These are phyloP conservation scores for Gallirallus australis DNA, from an alignment of 2,797 vertebrate genomes.

Conservation along the genomic window DNA sequence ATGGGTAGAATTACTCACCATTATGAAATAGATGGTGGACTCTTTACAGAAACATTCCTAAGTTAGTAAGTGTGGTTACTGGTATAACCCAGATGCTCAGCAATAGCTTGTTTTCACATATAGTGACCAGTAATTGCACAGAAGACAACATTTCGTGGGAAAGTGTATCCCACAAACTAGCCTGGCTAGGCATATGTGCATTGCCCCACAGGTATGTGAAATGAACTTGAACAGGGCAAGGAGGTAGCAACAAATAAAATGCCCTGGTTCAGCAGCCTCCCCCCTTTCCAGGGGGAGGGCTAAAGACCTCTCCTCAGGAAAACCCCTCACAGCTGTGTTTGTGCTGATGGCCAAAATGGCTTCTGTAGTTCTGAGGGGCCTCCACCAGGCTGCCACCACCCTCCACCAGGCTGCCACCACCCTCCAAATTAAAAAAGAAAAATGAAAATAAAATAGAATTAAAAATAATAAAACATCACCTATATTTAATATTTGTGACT, in stretches of 20 bases:
- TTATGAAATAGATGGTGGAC: neutral
- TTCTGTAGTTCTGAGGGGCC: neutral
- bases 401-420: neutral
- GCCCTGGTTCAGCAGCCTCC: neutral
- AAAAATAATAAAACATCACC: neutral
- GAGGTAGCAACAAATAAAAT: slow-evolving; percentile 21
- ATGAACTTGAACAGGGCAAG: neutral
- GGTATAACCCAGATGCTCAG: neutral
- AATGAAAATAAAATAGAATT: too few relatives aligned
- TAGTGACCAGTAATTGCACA: neutral
- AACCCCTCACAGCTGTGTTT: slow-evolving; percentile 45
- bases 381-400: neutral
- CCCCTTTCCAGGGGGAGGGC: neutral
- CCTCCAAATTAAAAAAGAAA: neutral
- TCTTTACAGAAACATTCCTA: neutral
- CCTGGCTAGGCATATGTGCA: neutral
- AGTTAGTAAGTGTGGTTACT: neutral
- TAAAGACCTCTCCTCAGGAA: neutral
- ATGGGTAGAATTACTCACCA: neutral
- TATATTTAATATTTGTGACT: neutral
- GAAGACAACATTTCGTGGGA: neutral
- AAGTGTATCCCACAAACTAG: neutral
- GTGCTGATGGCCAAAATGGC: neutral
- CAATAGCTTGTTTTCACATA: neutral
- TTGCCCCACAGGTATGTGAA: neutral